These are phyloP conservation scores for Plestiodon gilberti DNA, from an alignment of 2,113 vertebrate genomes.

Conservation along the genomic window DNA sequence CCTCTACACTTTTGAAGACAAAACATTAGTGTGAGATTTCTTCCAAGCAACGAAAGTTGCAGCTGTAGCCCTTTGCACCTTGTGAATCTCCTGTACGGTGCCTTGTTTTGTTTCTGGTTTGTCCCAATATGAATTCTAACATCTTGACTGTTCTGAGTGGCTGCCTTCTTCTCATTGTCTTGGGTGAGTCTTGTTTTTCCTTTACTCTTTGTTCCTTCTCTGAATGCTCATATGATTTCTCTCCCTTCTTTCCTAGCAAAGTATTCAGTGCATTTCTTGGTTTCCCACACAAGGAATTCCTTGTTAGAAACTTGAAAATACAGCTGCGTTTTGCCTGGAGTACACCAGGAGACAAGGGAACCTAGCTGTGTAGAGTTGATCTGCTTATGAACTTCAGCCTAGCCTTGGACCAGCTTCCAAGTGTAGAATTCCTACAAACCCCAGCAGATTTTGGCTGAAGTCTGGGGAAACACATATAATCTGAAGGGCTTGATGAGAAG, in stretches of 20 bases:
- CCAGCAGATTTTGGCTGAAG: neutral
- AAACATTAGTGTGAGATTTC: neutral
- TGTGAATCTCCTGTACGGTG: neutral
- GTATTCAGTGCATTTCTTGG: neutral
- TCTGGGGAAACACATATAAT: neutral
- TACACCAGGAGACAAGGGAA: neutral
- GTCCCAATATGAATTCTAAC: neutral
- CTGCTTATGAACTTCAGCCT: neutral
- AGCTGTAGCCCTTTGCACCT: accelerated
- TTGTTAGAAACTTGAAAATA: neutral
- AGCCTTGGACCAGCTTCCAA: neutral
- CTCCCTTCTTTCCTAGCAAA: conserved; percentile 4
- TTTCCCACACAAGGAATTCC: neutral
- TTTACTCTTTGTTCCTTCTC: neutral
- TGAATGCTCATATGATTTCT: conserved; percentile 1
- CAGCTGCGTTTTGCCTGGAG: neutral
- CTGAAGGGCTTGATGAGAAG: neutral
- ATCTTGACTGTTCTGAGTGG: conserved; percentile 11
- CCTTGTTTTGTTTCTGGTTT: neutral
- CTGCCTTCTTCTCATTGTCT: conserved; percentile 13
- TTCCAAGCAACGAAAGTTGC: accelerated
- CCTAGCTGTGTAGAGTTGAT: neutral
- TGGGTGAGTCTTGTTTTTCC: conserved; percentile 16
- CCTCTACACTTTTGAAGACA: neutral
- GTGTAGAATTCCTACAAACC: neutral